A percentile compares a stretch with the other conserved stretches of the same genome.
phyloP scores from a whole-genome alignment of 2,797 vertebrate genomes.

The Prunella strophiata region DNA sequence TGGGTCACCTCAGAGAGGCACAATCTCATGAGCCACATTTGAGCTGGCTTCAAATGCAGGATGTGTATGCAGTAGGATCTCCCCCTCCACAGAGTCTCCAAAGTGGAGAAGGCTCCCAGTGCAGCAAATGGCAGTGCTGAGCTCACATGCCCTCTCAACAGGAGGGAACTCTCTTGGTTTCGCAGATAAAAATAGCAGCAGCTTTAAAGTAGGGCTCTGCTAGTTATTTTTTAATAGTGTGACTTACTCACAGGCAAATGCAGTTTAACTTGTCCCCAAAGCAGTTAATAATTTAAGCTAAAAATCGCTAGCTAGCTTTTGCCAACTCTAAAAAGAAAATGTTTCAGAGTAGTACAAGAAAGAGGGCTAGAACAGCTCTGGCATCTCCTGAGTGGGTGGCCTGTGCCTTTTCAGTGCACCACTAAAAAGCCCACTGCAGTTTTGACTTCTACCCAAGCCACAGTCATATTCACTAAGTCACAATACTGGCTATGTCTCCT shows the following conservation, averaged over 20 bases:
- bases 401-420: fast-evolving
- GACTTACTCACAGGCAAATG: slow-evolving; percentile 15
- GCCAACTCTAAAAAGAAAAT: not conserved
- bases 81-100: not conserved
- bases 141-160: not conserved
- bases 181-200: slow-evolving; percentile 1
- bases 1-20: not conserved
- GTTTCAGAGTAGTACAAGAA: not conserved
- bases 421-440: not conserved
- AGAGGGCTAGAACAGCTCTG: not conserved
- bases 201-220: not conserved
- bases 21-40: not conserved
- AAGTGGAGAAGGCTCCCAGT: not conserved
- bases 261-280: slow-evolving; percentile 22
- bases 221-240: slow-evolving; percentile 43
- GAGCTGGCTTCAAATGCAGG: not conserved
- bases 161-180: not conserved
- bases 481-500: not conserved
- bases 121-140: not conserved
- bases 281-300: slow-evolving; percentile 43
- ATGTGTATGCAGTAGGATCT: not conserved
- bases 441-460: not conserved
- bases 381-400: not conserved
- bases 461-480: not conserved
- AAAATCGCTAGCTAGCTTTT: slow-evolving; percentile 11